Evolutionary conservation across 1,140 invertebrate species (phyloP).

Genomic region (Limonius californicus): DNA sequence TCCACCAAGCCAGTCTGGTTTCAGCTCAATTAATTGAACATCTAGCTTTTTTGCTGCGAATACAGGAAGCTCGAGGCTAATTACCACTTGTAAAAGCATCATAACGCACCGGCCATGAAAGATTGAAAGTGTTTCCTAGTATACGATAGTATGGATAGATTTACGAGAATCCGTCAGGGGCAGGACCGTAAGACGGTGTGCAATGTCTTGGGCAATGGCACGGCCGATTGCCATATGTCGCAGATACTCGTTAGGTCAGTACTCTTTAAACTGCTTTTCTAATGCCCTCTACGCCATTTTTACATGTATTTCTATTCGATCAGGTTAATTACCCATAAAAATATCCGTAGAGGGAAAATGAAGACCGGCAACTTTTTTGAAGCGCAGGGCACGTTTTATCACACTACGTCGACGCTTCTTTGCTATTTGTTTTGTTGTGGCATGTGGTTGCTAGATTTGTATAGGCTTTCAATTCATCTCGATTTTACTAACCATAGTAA

Average conservation of each 20-base stretch:
- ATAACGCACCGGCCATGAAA: not conserved
- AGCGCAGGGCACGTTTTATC: no score
- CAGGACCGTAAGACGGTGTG: not conserved
- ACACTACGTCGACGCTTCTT: no score
- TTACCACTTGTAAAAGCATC: not conserved
- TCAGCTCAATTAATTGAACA: no score
- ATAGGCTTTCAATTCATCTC: no score
- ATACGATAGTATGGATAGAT: not conserved
- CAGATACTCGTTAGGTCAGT: slow-evolving; percentile 1
- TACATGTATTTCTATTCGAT: slow-evolving; percentile 5
- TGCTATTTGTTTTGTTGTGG: no score
- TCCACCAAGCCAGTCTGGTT: no score
- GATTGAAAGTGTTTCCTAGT: slow-evolving; percentile 11
- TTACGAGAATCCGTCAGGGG: not conserved
- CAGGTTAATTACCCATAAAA: slow-evolving; percentile 10
- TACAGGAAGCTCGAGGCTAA: no score
- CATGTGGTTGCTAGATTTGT: no score
- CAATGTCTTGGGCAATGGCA: slow-evolving; percentile 3
- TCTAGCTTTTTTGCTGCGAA: no score
- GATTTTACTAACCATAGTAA: no score
- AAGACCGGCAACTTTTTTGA: not conserved
- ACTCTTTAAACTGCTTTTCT: slow-evolving; percentile 13
- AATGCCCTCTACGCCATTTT: not conserved
- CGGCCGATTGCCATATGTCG: slow-evolving; percentile 11
- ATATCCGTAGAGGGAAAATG: not conserved